Conservation (phyloP, 2,888 invertebrate species). For the Myathropa florea region DNA sequence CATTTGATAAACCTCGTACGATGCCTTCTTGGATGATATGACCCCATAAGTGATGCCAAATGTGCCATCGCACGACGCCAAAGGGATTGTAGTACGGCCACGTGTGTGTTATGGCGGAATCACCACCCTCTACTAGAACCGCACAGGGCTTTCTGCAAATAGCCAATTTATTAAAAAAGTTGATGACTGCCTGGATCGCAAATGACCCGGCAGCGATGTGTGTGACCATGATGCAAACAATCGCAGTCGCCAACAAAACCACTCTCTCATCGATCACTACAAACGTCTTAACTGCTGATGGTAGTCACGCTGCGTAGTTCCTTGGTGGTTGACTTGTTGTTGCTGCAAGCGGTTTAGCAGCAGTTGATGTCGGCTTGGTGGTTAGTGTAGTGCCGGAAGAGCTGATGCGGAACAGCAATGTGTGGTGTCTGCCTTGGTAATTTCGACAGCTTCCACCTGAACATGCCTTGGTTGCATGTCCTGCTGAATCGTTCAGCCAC, state of each 20-base stretch:
- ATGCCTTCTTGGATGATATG: too few relatives aligned
- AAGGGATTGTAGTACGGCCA: too few relatives aligned
- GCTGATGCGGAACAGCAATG: too few relatives aligned
- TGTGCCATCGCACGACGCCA: too few relatives aligned
- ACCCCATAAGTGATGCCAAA: too few relatives aligned
- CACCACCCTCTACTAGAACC: conserved; percentile 26
- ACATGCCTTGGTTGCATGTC: too few relatives aligned
- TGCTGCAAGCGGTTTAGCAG: background rate
- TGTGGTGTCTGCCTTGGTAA: too few relatives aligned
- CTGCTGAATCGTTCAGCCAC: conserved; percentile 33
- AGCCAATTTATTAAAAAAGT: conserved; percentile 25
- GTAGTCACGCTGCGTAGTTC: conserved; percentile 5
- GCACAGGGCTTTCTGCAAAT: background rate
- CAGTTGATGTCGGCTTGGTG: background rate
- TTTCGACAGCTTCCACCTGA: background rate
- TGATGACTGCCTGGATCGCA: conserved; percentile 4
- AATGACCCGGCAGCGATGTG: conserved; percentile 3
- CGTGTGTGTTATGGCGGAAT: background rate
- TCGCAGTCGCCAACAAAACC: background rate
- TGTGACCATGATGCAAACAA: background rate
- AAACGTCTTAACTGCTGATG: background rate
- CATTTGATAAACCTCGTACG: too few relatives aligned
- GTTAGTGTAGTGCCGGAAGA: too few relatives aligned
- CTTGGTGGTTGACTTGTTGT: background rate
- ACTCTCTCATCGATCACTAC: background rate